Evolutionary conservation across 1,140 invertebrate species (phyloP), one percentile per base, ranked within the genome.

Genomic region (Drosophila tristis): DNA sequence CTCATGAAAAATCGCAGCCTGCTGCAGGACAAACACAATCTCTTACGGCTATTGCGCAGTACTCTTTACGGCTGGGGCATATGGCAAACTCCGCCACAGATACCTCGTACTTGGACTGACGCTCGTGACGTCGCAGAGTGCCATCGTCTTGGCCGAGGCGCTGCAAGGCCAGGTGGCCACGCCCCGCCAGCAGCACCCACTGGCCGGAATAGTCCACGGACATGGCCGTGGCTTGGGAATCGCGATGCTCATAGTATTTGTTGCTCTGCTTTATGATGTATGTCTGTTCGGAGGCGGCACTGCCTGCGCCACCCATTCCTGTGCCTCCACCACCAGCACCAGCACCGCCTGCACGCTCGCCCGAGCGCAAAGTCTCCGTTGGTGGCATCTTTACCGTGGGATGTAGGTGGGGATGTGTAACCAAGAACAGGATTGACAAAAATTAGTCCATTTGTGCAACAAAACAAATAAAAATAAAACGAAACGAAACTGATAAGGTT

Each of bases 71-170:
- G 39, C 95, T 93, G 48, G 95, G 92, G 48, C 95, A 96, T 9
- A 97, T 97, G 93, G 97, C 98, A 96, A 97, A 99, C 93, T 98
- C 97, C 1, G 97, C 96, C 51, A 96, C 96, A 6, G 96, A 96
- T 8, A 98, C 96, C 92, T 98, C 98, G 93, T 97, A 98, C 94
- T 99, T 99, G 81, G 97, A 98, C 78, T 98, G 96, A 48, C 97
- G 93, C 9, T 96, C 94, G 87, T 97, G 96, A 78, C 97, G 97
- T 59, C 95, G 95, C 0, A 98, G 92, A 5, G 95, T 94, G 44
- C 96, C 95, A 13, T 93, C 94, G 23, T 96, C 94, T 73, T 96
- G 95, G n/a, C 95, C 94, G 43, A 95, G 78, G 54, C 93, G 94
- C 89, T 98, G 96, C 15, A 99, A 93, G 4, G 96, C 97, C 49